Conservation (phyloP, 2,888 invertebrate species). For the Eledona agricola region DNA sequence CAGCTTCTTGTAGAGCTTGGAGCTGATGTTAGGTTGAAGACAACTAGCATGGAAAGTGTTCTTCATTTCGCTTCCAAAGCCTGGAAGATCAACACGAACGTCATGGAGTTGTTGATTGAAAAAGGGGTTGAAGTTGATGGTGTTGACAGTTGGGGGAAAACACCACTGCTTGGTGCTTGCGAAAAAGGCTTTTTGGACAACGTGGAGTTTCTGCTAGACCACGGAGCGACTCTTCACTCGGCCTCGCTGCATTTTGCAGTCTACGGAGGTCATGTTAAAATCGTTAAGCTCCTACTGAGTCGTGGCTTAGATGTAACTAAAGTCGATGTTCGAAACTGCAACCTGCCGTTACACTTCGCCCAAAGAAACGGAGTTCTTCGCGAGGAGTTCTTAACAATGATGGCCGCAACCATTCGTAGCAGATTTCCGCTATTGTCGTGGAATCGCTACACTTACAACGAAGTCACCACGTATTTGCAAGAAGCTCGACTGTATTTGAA, state of each 20-base stretch:
- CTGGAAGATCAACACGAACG: background rate
- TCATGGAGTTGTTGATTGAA: constrained; percentile 1
- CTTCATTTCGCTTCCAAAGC: constrained; percentile 5
- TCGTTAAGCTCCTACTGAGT: constrained; percentile 1
- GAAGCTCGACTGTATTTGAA: constrained; percentile 1
- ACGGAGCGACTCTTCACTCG: background rate
- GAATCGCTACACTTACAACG: constrained; percentile 1
- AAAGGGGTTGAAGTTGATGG: constrained; percentile 7
- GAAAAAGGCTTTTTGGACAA: constrained; percentile 3
- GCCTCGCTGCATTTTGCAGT: constrained; percentile 4
- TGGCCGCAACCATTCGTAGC: constrained; percentile 2
- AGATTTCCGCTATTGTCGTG: constrained; percentile 2
- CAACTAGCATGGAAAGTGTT: background rate
- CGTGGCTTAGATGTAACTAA: background rate
- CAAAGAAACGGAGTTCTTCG: background rate
- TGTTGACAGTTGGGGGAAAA: constrained; percentile 4
- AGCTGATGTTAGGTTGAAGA: background rate
- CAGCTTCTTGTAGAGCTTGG: background rate
- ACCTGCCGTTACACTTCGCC: constrained; percentile 4
- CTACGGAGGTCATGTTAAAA: constrained; percentile 5
- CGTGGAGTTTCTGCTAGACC: background rate
- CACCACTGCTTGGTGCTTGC: background rate
- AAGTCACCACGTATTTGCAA: constrained; percentile 3
- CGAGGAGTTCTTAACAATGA: constrained; percentile 3
- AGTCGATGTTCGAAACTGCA: background rate